Evolutionary conservation across 2,113 vertebrate species (phyloP), one percentile per base, ranked within the genome.

Genomic region (Lota lota): DNA sequence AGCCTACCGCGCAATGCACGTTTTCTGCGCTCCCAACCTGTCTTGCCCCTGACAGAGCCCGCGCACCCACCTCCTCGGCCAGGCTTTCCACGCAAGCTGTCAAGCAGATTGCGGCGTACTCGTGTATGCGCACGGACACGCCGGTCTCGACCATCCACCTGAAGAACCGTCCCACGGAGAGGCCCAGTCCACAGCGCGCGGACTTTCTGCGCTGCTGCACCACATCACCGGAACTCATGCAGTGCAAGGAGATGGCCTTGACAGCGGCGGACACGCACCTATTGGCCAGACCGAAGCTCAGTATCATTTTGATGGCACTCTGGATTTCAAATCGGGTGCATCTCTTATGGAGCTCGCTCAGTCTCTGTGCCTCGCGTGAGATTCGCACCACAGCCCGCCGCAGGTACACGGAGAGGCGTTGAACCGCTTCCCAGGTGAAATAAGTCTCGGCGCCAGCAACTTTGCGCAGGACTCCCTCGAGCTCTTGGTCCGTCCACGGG

Each of bases 101-200:
- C 12, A 99, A 79, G 22, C 90, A 94, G 64, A 98, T 95, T 58
- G 95, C 95, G 0, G 96, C 96, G 24, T 95, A 94, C 65, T 97
- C 95, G 22, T 97, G 95, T 61, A 99, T 92, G 67, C 95, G 94
- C 61, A 96, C 94, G 0, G 96, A 96, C 79, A 99, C 93, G 74
- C 95, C 93, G 0, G 96, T 94, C 63, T 98, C 96, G 87, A 96
- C 94, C 96, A 98, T 98, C 97, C 97, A 98, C 84, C 96, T 92
- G 91, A 96, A 97, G 67, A 99, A 97, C 72, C 94, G 93, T 0
- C 96, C 96, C 71, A 96, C 96, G 0, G 94, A 95, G 11, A 98
- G 92, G 57, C 88, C 83, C 75, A 99, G 93, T 21, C 94, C 94
- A n/a, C 96, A 97, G 22, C 95, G 91, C 4, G 93, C 88, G 0